Conservation (phyloP, 2,888 invertebrate species). For the Drosophila ezoana region DNA sequence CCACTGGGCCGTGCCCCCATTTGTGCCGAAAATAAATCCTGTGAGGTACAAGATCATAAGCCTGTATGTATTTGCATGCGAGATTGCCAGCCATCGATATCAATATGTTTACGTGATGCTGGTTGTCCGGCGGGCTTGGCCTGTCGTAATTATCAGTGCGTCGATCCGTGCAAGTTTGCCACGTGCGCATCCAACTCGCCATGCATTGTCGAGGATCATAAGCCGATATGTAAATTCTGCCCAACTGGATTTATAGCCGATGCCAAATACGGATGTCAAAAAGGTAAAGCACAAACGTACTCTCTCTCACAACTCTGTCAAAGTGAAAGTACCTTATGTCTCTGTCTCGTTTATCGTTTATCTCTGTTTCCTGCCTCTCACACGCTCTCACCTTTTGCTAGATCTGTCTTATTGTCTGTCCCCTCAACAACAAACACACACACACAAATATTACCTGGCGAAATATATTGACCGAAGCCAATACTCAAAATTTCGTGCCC, state of each 20-base stretch:
- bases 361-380: slow-evolving; percentile 73
- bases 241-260: slow-evolving; percentile 96
- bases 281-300: slow-evolving; percentile 91
- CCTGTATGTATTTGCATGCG: slow-evolving; percentile 94
- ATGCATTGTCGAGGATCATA: slow-evolving; percentile 97
- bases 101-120: slow-evolving; percentile 94
- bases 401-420: slow-evolving; percentile 67
- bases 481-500: slow-evolving; percentile 16
- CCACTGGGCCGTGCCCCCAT: slow-evolving; percentile 86
- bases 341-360: slow-evolving; percentile 56
- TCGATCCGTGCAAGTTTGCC: slow-evolving; percentile 94
- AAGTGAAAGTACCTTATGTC: slow-evolving; percentile 65
- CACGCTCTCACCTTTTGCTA: slow-evolving; percentile 71
- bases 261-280: slow-evolving; percentile 96
- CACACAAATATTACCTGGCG: slow-evolving; percentile 24
- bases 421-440: slow-evolving; percentile 51
- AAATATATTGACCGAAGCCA: slow-evolving; percentile 53
- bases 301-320: slow-evolving; percentile 71
- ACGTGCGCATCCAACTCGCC: slow-evolving; percentile 94
- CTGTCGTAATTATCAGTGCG: slow-evolving; percentile 94
- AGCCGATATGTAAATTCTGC: slow-evolving; percentile 98
- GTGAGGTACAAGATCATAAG: slow-evolving; percentile 94
- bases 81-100: slow-evolving; percentile 93
- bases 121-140: slow-evolving; percentile 94
- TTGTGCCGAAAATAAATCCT: slow-evolving; percentile 93